Percentiles rank a stretch among this genome's conserved stretches.
Evolutionary conservation across 1,140 invertebrate species (phyloP).

Genomic region (Procambarus virginalis): DNA sequence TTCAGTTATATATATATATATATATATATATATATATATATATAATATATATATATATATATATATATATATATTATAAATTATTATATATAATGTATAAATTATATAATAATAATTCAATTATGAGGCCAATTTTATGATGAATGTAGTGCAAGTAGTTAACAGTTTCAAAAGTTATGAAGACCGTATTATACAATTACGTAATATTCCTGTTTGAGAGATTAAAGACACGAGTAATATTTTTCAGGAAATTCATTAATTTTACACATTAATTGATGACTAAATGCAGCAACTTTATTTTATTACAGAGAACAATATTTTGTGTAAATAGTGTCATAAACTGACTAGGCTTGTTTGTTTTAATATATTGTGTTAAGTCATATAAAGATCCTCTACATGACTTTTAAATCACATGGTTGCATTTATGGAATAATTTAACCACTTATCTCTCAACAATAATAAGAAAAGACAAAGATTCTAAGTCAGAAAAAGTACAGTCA

Average conservation of each 20-base stretch:
- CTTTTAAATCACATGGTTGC: neutral
- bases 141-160: neutral
- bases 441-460: neutral
- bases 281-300: neutral
- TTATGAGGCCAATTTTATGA: neutral
- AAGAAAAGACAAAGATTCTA: neutral
- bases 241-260: neutral
- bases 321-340: neutral
- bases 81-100: no score
- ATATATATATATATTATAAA: no score
- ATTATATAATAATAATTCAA: no score
- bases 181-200: neutral
- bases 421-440: constrained; percentile 9
- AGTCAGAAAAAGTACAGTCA: neutral
- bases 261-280: neutral
- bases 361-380: neutral
- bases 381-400: neutral
- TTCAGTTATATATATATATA: no score
- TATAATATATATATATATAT: no score
- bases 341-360: neutral
- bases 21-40: no score
- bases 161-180: neutral
- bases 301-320: neutral
- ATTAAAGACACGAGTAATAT: neutral
- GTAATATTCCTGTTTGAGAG: neutral